Evolutionary conservation across 1,140 invertebrate genomes (phyloP).

Genomic region (Holotrichia oblita): DNA sequence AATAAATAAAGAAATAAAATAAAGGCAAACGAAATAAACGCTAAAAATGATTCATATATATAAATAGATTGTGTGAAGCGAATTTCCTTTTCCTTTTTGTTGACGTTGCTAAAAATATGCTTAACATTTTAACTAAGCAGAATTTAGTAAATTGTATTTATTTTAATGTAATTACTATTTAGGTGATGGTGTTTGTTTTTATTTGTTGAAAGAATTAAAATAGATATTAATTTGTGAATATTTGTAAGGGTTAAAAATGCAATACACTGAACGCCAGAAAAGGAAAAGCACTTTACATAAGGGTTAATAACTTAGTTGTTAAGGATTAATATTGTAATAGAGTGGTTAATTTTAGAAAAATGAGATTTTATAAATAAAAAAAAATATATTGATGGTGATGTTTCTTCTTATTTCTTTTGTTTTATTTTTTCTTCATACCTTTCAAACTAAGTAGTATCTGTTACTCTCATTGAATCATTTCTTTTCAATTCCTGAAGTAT

Average conservation of each 20-base stretch:
- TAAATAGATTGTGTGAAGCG: neutral
- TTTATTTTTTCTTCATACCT: too few relatives aligned
- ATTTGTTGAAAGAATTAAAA: neutral
- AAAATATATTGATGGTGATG: conserved; percentile 33
- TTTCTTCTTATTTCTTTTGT: conserved; percentile 9
- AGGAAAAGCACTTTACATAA: neutral
- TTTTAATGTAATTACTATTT: neutral
- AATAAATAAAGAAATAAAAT: neutral
- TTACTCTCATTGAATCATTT: too few relatives aligned
- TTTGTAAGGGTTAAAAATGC: neutral
- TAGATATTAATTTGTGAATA: neutral
- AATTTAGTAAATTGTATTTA: neutral
- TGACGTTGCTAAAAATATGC: neutral
- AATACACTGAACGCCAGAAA: neutral
- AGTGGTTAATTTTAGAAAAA: conserved; percentile 28
- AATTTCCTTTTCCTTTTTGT: neutral
- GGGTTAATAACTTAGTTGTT: neutral
- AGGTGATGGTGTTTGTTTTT: neutral
- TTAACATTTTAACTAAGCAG: neutral
- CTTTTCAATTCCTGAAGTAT: too few relatives aligned
- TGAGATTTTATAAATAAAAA: neutral
- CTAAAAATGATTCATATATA: neutral
- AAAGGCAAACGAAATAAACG: neutral
- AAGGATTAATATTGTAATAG: conserved; percentile 22
- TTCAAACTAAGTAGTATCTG: too few relatives aligned